Evolutionary conservation across 1,140 invertebrate genomes (phyloP), one percentile per base, ranked within the genome.

Genomic region (Heliothis subflexa): DNA sequence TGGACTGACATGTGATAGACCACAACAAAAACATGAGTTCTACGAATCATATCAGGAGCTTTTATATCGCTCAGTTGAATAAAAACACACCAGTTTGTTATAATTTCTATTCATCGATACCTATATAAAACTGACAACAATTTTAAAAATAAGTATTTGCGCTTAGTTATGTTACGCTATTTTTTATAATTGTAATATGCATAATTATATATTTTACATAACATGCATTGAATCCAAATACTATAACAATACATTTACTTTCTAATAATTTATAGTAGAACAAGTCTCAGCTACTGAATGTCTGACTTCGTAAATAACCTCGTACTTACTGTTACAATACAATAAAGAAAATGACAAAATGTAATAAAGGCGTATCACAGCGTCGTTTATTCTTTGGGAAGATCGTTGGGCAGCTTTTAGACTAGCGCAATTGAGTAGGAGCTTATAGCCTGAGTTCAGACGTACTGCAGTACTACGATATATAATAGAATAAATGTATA

Each of bases 281-380:
- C 55, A 64, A 62, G 47, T 75, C 16, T 64, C 59, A 40, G 59
- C 28, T 75, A 54, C 73, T 75, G 73, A 75, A 52, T 21, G 47
- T 54, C 21, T 71, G 68, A 40, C 50, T 11, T 16, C 49, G 10
- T 16, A 18, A 3, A 11, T 54, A 40, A 18, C 49, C 14, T 71
- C 68, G 45, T 14, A 71, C 68, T 54, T 40, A 71, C n/a, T 18
- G 68, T 33, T 71, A 55, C 10, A 66, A 71, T 55, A 55, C 11
- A 70, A 28, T 52, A 50, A 61, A 62, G 33, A 28, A 64, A 64
- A 75, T 14, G 4, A 52, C 47, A 49, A 75, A 75, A 64, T 64
- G 66, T 28, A 70, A 62, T 59, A 75, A 52, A 74, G 61, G 57
- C 47, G 14, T 75, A 75, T 75, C 73, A 75, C 73, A 75, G 59